Conservation (phyloP, 30 jellyfish, hydroid and myxozoan species). For the Chrysaora quinquecirrha region DNA sequence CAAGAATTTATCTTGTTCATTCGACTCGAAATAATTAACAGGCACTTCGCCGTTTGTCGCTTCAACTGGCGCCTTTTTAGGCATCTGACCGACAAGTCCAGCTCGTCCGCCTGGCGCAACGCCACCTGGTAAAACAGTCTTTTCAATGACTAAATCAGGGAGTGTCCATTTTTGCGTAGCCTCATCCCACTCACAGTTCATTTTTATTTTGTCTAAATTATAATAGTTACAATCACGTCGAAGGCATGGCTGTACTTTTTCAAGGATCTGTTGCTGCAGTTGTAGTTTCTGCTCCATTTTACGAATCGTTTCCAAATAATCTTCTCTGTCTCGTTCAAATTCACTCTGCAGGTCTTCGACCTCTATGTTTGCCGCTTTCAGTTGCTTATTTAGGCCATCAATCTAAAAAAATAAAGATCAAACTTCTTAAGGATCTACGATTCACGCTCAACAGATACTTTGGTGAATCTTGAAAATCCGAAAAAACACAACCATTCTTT, state of each 20-base stretch:
- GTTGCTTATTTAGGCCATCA: constrained; percentile 53
- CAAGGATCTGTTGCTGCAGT: constrained; percentile 86
- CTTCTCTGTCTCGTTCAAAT: constrained; percentile 94
- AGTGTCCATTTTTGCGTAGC: constrained; percentile 73
- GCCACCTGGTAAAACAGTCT: constrained; percentile 83
- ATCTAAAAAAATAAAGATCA: constrained; percentile 45
- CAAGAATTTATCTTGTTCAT: constrained; percentile 72
- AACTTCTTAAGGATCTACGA: too few species aligned
- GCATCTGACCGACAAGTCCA: constrained; percentile 66
- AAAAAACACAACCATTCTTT: too few species aligned
- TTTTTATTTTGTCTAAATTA: constrained; percentile 73
- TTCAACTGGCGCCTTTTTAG: constrained; percentile 16
- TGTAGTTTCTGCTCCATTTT: constrained; percentile 83
- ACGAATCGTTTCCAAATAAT: constrained; percentile 92
- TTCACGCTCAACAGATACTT: too few species aligned
- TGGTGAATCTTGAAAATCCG: too few species aligned
- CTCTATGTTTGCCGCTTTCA: constrained; percentile 82
- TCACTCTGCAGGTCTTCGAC: constrained; percentile 89
- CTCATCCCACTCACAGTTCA: constrained; percentile 85
- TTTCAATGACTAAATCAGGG: constrained; percentile 88
- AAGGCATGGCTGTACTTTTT: constrained; percentile 92
- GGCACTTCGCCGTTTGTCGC: constrained; percentile 61
- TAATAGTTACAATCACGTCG: constrained; percentile 96
- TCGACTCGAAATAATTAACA: constrained; percentile 41
- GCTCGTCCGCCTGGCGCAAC: constrained; percentile 68